Evolutionary conservation across 2,888 invertebrate genomes (phyloP).

Genomic region (Chrysodeixis includens): DNA sequence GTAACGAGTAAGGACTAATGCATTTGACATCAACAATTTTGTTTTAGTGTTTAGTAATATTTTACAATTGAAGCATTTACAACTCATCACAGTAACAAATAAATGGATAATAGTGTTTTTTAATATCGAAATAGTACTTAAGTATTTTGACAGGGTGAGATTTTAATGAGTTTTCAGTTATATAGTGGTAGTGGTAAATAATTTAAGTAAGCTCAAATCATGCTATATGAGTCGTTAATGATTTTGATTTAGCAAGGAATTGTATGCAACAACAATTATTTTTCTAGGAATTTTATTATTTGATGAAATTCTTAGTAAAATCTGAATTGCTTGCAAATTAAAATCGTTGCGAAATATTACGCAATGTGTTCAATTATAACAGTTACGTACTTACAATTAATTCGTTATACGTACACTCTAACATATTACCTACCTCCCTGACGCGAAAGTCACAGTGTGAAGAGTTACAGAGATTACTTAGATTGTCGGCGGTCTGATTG

Average conservation of each 20-base stretch:
- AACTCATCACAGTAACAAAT: slow-evolving; percentile 54
- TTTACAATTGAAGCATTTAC: slow-evolving; percentile 53
- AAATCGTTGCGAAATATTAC: slow-evolving; percentile 15
- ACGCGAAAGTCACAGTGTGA: slow-evolving; percentile 9
- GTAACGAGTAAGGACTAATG: slow-evolving; percentile 21
- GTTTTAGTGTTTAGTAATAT: slow-evolving; percentile 29
- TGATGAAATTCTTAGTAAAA: not conserved
- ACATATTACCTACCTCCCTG: not conserved
- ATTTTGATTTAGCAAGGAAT: slow-evolving; percentile 28
- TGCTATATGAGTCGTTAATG: slow-evolving; percentile 15
- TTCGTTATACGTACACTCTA: slow-evolving; percentile 5
- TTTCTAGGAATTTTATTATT: not conserved
- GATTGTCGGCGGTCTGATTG: slow-evolving; percentile 6
- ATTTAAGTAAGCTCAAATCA: slow-evolving; percentile 51
- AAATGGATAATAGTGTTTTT: slow-evolving; percentile 39
- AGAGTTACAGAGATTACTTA: slow-evolving; percentile 33
- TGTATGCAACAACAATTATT: slow-evolving; percentile 8
- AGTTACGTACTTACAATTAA: slow-evolving; percentile 12
- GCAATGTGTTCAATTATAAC: slow-evolving; percentile 33
- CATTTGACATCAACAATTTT: slow-evolving; percentile 42
- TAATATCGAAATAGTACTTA: slow-evolving; percentile 58
- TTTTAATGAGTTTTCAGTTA: slow-evolving; percentile 56
- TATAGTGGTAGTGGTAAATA: slow-evolving; percentile 44
- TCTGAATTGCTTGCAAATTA: slow-evolving; percentile 27
- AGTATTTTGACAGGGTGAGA: slow-evolving; percentile 60